Evolutionary conservation across 2,888 invertebrate genomes (phyloP).

Genomic region (Drosophila hawaiiensis): DNA sequence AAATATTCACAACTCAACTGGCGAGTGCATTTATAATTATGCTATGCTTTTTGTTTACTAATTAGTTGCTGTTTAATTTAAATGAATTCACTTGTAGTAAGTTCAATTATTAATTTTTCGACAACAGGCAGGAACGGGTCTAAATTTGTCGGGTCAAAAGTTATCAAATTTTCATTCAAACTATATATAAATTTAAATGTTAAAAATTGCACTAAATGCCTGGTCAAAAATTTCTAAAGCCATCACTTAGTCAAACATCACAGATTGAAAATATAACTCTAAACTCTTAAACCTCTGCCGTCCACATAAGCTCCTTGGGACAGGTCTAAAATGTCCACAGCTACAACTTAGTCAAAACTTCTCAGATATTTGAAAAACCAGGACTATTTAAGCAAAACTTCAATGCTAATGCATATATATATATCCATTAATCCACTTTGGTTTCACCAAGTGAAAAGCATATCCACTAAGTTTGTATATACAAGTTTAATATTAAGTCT

Average conservation of each 20-base stretch:
- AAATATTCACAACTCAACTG: constrained; percentile 7
- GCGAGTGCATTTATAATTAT: neutral
- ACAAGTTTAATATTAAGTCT: neutral
- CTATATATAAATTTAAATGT: neutral
- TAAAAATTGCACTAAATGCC: neutral
- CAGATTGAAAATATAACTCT: too few relatives aligned
- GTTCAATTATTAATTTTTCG: neutral
- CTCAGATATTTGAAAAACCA: too few relatives aligned
- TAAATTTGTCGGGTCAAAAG: too few relatives aligned
- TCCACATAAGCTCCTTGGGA: too few relatives aligned
- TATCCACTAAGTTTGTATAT: neutral
- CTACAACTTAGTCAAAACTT: too few relatives aligned
- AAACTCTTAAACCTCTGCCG: too few relatives aligned
- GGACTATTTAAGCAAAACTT: neutral
- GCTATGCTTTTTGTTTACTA: neutral
- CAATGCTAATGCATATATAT: too few relatives aligned
- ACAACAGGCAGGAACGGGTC: too few relatives aligned
- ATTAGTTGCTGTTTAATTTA: neutral
- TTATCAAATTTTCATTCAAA: neutral
- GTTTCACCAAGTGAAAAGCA: neutral
- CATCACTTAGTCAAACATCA: too few relatives aligned
- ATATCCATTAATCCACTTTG: neutral
- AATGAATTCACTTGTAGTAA: neutral
- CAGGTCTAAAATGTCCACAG: too few relatives aligned
- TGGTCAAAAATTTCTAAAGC: neutral